Evolutionary conservation across 2,888 invertebrate species (phyloP).

Genomic region (Pristionchus maxplancki): DNA sequence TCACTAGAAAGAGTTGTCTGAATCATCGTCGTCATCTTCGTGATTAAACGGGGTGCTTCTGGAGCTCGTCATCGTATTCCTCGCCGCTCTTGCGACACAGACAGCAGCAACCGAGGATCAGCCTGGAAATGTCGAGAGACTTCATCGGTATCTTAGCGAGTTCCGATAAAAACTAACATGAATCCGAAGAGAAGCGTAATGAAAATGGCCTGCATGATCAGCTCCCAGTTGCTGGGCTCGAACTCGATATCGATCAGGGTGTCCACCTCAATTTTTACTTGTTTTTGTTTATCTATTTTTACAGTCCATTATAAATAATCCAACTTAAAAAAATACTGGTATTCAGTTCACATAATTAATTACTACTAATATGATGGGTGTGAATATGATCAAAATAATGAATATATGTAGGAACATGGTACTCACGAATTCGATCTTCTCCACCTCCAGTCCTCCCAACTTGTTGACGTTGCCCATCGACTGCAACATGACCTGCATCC

Average conservation of each 20-base stretch:
- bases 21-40: slow-evolving; percentile 4
- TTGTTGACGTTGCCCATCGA: slow-evolving; percentile 66
- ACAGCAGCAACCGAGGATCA: slow-evolving; percentile 59
- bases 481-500: slow-evolving; percentile 53
- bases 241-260: slow-evolving; percentile 68
- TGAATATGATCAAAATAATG: too few species aligned
- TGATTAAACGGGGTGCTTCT: slow-evolving; percentile 55
- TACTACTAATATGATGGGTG: too few species aligned
- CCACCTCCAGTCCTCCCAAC: slow-evolving; percentile 68
- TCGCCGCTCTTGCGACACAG: slow-evolving; percentile 55
- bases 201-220: slow-evolving; percentile 63
- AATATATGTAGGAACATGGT: too few species aligned
- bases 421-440: slow-evolving; percentile 67
- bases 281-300: slow-evolving; percentile 57
- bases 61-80: slow-evolving; percentile 66
- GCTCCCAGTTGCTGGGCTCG: slow-evolving; percentile 67
- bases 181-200: slow-evolving; percentile 34
- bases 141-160: too few species aligned
- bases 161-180: neutral
- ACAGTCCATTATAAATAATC: too few species aligned
- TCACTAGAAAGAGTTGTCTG: neutral
- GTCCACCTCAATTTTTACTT: slow-evolving; percentile 63
- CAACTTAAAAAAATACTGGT: too few species aligned
- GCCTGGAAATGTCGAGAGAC: too few species aligned
- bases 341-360: too few species aligned